phyloP scores from a whole-genome alignment of 2,113 vertebrate genomes.

The Ammospiza nelsoni region DNA sequence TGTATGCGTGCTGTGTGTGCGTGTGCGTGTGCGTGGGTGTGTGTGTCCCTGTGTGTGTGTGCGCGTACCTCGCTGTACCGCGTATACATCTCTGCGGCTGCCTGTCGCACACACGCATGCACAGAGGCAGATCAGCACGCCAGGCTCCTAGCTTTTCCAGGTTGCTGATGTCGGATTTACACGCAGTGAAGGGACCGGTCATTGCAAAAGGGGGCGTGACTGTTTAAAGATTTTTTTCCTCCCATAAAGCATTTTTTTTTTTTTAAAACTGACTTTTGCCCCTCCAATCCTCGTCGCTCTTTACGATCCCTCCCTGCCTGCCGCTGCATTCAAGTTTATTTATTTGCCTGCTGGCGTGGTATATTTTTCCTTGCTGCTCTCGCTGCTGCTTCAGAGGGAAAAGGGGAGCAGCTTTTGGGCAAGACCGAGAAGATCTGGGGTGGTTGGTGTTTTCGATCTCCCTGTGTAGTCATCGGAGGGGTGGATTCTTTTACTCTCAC shows the following conservation, averaged over 20 bases:
- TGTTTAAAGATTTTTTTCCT: constrained; percentile 59
- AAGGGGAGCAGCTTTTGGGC: constrained; percentile 57
- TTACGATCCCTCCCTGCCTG: constrained; percentile 60
- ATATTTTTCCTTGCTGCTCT: constrained; percentile 48
- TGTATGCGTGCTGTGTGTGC: constrained; percentile 40
- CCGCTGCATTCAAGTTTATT: constrained; percentile 77
- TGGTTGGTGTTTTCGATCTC: background rate
- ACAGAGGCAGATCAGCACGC: background rate
- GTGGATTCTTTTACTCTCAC: constrained; percentile 49
- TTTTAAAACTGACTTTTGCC: constrained; percentile 71
- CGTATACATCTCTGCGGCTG: background rate
- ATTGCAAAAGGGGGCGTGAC: constrained; percentile 77
- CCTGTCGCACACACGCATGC: constrained; percentile 31
- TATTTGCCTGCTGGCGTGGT: constrained; percentile 67
- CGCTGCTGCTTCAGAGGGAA: constrained; percentile 33
- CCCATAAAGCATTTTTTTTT: constrained; percentile 59
- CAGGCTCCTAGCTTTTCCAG: constrained; percentile 30
- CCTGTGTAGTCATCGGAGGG: constrained; percentile 68
- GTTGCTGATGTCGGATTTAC: constrained; percentile 67
- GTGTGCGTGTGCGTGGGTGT: background rate
- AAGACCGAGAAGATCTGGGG: constrained; percentile 26
- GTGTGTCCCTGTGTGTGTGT: background rate
- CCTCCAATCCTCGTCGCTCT: constrained; percentile 65
- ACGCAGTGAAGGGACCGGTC: constrained; percentile 60
- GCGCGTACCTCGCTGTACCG: background rate